phyloP scores from a whole-genome alignment of 2,888 invertebrate species.

The Melolontha melolontha region DNA sequence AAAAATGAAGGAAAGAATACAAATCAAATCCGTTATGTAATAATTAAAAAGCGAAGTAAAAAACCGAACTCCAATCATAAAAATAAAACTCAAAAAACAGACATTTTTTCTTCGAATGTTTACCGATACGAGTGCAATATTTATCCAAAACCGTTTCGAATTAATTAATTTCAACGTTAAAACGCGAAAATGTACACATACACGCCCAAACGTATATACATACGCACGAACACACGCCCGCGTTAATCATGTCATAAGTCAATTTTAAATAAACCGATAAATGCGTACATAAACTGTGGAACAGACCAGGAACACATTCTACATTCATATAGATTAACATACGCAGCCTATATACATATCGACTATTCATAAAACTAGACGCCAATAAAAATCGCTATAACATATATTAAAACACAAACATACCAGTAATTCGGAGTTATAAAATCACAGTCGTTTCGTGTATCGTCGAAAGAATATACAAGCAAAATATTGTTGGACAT shows the following conservation, averaged over 20 bases:
- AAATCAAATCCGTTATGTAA: too few species aligned
- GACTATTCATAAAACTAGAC: constrained; percentile 31
- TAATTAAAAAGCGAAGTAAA: too few species aligned
- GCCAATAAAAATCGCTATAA: constrained; percentile 35
- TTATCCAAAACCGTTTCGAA: constrained; percentile 17
- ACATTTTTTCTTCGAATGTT: too few species aligned
- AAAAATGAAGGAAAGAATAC: too few species aligned
- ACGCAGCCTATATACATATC: constrained; percentile 6
- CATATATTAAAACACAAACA: constrained; percentile 30
- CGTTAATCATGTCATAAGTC: constrained; percentile 35
- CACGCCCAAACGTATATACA: too few species aligned
- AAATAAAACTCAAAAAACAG: too few species aligned
- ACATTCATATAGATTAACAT: constrained; percentile 2
- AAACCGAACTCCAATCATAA: too few species aligned
- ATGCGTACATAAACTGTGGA: constrained; percentile 35
- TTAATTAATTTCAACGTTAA: constrained; percentile 20
- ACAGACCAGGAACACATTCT: constrained; percentile 12
- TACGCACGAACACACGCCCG: not conserved
- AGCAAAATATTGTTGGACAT: constrained; percentile 22
- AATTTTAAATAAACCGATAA: constrained; percentile 43
- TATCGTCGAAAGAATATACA: constrained; percentile 10
- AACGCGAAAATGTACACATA: constrained; percentile 4
- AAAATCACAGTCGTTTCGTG: constrained; percentile 19
- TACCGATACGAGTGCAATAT: constrained; percentile 1
- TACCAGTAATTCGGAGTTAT: constrained; percentile 30